phyloP scores from a whole-genome alignment of 2,113 vertebrate species.

The Aviceda subcristata region DNA sequence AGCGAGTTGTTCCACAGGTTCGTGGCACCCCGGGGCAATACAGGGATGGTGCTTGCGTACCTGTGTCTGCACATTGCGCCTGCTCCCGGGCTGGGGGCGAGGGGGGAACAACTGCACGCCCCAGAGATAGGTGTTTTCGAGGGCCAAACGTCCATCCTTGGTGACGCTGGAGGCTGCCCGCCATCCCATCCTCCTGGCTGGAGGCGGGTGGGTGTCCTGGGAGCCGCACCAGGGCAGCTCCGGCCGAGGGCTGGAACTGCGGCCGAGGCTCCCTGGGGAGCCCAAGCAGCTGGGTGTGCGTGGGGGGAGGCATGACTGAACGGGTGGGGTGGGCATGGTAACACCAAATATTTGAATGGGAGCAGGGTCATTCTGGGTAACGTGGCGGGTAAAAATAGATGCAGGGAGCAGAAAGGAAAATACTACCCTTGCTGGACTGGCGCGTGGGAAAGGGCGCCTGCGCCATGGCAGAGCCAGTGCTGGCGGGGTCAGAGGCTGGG shows the following conservation, averaged over 20 bases:
- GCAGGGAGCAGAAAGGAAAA: background rate
- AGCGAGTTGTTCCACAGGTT: background rate
- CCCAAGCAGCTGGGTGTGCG: background rate
- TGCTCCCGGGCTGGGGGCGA: accelerated
- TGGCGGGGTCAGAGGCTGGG: background rate
- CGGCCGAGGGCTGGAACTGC: background rate
- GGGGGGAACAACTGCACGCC: accelerated
- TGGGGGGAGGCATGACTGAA: background rate
- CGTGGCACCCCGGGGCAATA: accelerated
- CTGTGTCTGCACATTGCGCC: accelerated
- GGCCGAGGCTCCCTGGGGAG: background rate
- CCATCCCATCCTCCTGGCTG: accelerated
- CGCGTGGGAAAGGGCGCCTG: background rate
- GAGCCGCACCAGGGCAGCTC: background rate
- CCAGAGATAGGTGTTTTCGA: background rate
- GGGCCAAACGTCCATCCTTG: background rate
- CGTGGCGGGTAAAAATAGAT: background rate
- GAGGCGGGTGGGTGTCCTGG: background rate
- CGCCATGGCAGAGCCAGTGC: background rate
- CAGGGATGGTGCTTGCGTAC: accelerated
- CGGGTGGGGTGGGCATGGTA: conserved; percentile 40
- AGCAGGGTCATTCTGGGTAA: background rate
- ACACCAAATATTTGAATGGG: conserved; percentile 55
- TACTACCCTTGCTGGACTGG: background rate
- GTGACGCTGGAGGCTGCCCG: background rate